A percentile compares a stretch with the other conserved stretches of the same genome.
phyloP scores from a whole-genome alignment of 2,113 vertebrate species.

The Pipra filicauda region DNA sequence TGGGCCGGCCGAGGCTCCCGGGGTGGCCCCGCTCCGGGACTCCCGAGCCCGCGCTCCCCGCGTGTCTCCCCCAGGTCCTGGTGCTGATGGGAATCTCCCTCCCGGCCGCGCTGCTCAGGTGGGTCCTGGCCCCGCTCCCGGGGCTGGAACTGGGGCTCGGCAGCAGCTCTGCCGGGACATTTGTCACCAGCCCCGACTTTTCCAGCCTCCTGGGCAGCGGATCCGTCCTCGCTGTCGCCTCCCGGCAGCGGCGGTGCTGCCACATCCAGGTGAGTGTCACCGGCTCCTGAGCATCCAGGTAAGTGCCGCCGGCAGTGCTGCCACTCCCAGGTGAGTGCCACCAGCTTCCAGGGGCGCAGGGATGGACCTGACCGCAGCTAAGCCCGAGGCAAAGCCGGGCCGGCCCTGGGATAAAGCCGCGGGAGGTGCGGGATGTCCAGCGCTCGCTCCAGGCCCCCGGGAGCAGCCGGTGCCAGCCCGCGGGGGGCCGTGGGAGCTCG shows the following conservation, averaged over 20 bases:
- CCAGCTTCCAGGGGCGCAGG: not conserved
- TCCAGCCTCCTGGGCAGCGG: constrained; percentile 54
- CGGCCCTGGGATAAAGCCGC: not conserved
- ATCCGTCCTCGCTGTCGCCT: not conserved
- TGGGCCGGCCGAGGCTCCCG: not conserved
- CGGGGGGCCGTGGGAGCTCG: not conserved
- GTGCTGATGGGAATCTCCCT: not conserved
- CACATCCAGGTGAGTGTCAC: not conserved
- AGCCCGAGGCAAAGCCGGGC: not conserved
- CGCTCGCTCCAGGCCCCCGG: rapidly evolving
- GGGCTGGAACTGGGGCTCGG: not conserved
- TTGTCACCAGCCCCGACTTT: not conserved
- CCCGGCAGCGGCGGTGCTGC: not conserved
- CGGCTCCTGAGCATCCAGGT: not conserved
- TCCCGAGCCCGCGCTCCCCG: not conserved
- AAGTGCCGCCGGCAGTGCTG: not conserved
- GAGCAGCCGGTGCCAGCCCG: not conserved
- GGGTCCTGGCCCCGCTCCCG: not conserved
- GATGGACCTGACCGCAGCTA: not conserved
- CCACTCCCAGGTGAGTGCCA: not conserved
- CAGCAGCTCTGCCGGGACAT: not conserved
- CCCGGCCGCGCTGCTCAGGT: constrained; percentile 22
- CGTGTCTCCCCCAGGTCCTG: not conserved
- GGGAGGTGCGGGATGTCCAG: not conserved
- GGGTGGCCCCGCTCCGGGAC: not conserved